Conservation (phyloP, 2,113 vertebrate species). For the Anoplopoma fimbria region DNA sequence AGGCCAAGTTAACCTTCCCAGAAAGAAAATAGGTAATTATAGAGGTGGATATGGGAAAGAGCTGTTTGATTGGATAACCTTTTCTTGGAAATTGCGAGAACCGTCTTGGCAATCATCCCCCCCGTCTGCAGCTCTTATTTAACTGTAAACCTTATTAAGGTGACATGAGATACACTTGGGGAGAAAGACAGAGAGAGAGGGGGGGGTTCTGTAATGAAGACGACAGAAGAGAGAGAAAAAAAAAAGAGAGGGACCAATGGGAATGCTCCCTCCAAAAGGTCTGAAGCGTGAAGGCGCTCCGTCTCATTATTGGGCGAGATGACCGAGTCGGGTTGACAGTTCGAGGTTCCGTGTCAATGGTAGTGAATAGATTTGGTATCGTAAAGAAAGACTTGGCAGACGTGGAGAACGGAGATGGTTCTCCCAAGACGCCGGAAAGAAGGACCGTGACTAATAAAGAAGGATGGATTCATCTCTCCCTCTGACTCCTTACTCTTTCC, state of each 20-base stretch:
- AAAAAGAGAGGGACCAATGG: neutral
- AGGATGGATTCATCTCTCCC: neutral
- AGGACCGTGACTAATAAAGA: neutral
- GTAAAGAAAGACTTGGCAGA: conserved; percentile 2
- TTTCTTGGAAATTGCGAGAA: neutral
- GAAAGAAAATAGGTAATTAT: neutral
- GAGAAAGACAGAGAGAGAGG: neutral
- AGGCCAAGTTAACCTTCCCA: neutral
- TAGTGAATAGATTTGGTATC: conserved; percentile 1
- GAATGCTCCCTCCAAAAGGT: conserved; percentile 19
- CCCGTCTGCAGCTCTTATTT: neutral
- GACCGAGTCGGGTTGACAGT: conserved; percentile 24
- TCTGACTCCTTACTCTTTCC: too few relatives aligned
- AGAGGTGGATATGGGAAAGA: neutral
- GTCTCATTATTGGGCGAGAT: conserved; percentile 50
- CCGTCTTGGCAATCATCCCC: neutral
- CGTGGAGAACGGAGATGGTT: neutral
- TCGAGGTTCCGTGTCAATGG: conserved; percentile 11
- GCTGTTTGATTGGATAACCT: neutral
- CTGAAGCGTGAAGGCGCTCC: conserved; percentile 18
- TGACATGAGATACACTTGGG: neutral
- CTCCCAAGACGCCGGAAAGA: conserved; percentile 13
- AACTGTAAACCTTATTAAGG: neutral
- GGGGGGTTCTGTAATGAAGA: conserved; percentile 10
- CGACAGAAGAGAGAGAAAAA: neutral